Evolutionary conservation across 2,113 vertebrate genomes (phyloP), one percentile per base, ranked within the genome.

Genomic region (Antechinus flavipes): DNA sequence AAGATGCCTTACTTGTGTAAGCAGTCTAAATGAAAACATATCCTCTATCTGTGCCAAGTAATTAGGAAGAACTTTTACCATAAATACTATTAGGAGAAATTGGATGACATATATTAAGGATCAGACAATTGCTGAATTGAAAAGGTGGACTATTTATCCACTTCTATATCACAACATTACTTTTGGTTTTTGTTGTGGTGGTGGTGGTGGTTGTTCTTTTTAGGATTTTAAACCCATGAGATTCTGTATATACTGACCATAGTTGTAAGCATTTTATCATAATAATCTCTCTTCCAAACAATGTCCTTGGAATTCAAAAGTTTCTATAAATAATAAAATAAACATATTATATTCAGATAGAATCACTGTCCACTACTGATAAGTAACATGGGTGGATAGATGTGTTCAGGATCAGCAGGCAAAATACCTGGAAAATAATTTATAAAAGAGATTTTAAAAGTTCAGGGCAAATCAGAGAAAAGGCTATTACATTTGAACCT

Each of bases 1-100:
- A 98, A 95, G 53, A 98, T 93, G 90, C 91, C 97, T 94, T 97
- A 54, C 94, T 84, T 0, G 93, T 94, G 89, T 96, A 96, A 96
- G 94, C 92, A 97, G 68, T 42, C 35, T 84, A 76, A n/a, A 96
- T 9, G 94, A 96, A 95, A 91, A 91, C 94, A 92, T 96, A 97
- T 96, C 96, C 94, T 96, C 55, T 98, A 95, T 96, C 94, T 97
- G 98, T 96, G 94, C 97, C 97, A 97, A 96, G 95, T 98, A 97
- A 97, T 98, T 98, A 98, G 94, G 96, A 96, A 97, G 94, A 93
- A 95, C n/a, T 10, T 84, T 96, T 95, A 90, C 92, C 96, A 98
- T 97, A 96, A 97, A 97, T 98, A 68, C 89, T 97, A 96, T 93
- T 76, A 97, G 90, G 55, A 92, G 95, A 84, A 84, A 84, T 8